Evolutionary conservation across 2,797 vertebrate genomes (phyloP).

Genomic region (Amazona ochrocephala): DNA sequence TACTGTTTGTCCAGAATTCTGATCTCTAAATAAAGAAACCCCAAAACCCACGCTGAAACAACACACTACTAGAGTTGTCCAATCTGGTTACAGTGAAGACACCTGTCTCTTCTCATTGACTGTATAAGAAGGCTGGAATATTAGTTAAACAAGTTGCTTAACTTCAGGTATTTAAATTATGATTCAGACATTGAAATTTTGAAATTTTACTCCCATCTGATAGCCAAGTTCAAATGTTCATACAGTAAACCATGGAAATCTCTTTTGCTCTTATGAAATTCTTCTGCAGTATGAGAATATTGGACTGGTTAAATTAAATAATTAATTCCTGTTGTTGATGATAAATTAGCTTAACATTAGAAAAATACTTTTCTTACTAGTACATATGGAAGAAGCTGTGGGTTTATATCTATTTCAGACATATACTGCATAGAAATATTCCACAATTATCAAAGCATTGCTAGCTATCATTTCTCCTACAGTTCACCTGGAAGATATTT

Average conservation of each 20-base stretch:
- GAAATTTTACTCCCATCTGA: not conserved
- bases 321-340: not conserved
- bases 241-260: not conserved
- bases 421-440: not conserved
- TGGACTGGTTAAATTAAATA: not conserved
- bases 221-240: not conserved
- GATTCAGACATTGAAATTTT: not conserved
- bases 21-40: not conserved
- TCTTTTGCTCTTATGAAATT: not conserved
- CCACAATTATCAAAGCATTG: slow-evolving; percentile 15
- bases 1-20: not conserved
- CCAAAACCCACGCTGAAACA: not conserved
- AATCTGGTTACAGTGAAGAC: not conserved
- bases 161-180: not conserved
- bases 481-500: not conserved
- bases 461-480: not conserved
- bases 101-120: not conserved
- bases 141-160: not conserved
- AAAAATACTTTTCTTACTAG: slow-evolving; percentile 13
- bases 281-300: not conserved
- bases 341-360: not conserved
- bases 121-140: not conserved
- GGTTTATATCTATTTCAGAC: slow-evolving; percentile 19
- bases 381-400: not conserved
- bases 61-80: not conserved